Percentiles rank a stretch among this genome's conserved stretches.
phyloP scores from a whole-genome alignment of 2,113 vertebrate genomes.

The Trichomycterus rosablanca region DNA sequence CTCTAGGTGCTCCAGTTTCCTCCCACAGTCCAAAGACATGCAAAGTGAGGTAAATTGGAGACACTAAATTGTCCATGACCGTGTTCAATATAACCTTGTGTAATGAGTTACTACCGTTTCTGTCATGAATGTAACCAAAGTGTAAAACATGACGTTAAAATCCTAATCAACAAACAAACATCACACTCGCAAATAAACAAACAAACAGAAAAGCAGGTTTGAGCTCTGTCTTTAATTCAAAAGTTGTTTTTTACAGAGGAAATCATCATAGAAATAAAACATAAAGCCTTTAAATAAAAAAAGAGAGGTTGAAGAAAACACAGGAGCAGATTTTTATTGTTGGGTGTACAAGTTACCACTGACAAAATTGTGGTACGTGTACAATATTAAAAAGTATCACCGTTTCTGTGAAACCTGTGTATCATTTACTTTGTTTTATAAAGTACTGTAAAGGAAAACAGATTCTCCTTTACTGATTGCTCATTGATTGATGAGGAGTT shows the following conservation, averaged over 20 bases:
- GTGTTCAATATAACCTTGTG: too few relatives aligned
- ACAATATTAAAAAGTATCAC: constrained; percentile 17
- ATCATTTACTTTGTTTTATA: constrained; percentile 9
- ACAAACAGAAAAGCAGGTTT: constrained; percentile 58
- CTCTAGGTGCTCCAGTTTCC: too few relatives aligned
- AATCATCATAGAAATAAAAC: constrained; percentile 39
- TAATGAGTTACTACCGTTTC: too few relatives aligned
- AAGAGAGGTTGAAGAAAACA: background rate
- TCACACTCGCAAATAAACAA: constrained; percentile 47
- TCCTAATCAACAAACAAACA: too few relatives aligned
- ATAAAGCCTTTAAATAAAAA: constrained; percentile 37
- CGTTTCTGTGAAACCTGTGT: constrained; percentile 33
- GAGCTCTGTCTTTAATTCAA: constrained; percentile 45
- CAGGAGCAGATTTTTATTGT: background rate
- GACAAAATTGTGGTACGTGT: constrained; percentile 27
- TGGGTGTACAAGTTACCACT: constrained; percentile 29
- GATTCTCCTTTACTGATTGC: constrained; percentile 7
- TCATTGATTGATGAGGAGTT: constrained; percentile 22
- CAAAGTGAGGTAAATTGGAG: too few relatives aligned
- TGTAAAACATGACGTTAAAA: too few relatives aligned
- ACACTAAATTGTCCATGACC: too few relatives aligned
- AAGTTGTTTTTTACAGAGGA: constrained; percentile 41
- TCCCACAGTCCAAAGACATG: too few relatives aligned
- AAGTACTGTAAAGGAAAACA: background rate
- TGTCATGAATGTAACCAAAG: too few relatives aligned